Base-by-base conservation (phyloP, 1,140 invertebrate genomes). In the Drosophila lacertosa region DNA sequence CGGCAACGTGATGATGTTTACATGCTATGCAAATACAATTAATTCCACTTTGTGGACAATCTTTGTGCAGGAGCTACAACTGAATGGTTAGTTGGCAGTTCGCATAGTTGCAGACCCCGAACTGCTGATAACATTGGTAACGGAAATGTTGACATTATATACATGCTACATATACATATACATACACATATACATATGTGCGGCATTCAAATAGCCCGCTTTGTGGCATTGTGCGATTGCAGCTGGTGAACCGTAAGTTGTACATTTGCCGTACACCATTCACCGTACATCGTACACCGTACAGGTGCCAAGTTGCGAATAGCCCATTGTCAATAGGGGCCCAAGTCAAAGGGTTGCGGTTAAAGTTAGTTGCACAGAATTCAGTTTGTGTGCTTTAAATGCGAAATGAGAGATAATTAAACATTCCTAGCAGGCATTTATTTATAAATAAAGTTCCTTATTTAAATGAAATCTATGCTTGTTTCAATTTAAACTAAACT, bases 1-100 rank as follows among this genome's bases (percentile, higher is more conserved):
- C 63, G 45, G 63, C 81, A 86, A 80, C 77, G 65, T 84, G 81
- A 86, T 84, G 77, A 73, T 84, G 81, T 84, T 84, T 84, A 84
- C 81, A 81, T 86, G 64, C 81, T 86, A 86, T 86, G 82, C 81
- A 86, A 84, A 84, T 84, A 84, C 81, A 84, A 84, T 84, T 84
- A 84, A 86, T 86, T 84, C 81, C 73, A 81, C 81, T 81, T 86
- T 84, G 81, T 84, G 81, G 76, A 60, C 81, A 84, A 76, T 84
- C 81, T 80, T 55, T 63, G 63, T 77, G 42, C 68, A 50, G 48
- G 67, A 55, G 26, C 58, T 53, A 18, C 5, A 48, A 48, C 26
- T 16, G 24, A 13, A 9, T 2, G 44, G 44, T 15, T 7, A 15
- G 13, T 13, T 1, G n/a, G n/a, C 3, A 11, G 29, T 11, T 20